A percentile compares a stretch with the other conserved stretches of the same genome.
phyloP scores from a whole-genome alignment of 92 coral and sea anemone genomes.

The Ricordea florida region DNA sequence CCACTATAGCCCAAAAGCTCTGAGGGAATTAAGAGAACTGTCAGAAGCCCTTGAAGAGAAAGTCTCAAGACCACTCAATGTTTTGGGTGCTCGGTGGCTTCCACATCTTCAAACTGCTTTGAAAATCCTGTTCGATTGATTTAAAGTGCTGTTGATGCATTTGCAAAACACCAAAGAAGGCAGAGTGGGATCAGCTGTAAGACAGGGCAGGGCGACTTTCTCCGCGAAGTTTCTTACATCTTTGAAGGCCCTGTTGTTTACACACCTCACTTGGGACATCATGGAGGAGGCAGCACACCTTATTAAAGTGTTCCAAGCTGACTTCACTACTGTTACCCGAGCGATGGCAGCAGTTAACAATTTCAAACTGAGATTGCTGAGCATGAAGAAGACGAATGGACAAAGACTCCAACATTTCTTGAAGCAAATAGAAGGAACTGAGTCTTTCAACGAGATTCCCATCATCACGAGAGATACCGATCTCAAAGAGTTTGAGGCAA shows the following conservation, averaged over 20 bases:
- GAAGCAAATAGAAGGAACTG: not conserved
- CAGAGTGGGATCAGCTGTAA: conserved; percentile 12
- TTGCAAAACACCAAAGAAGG: not conserved
- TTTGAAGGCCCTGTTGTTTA: conserved; percentile 5
- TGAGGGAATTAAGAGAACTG: conserved; percentile 21
- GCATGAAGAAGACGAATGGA: not conserved
- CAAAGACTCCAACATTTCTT: not conserved
- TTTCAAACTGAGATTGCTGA: not conserved
- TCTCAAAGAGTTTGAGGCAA: not conserved
- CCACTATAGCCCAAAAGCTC: not conserved
- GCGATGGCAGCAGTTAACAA: conserved; percentile 13
- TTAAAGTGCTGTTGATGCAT: conserved; percentile 1
- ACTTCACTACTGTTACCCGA: conserved; percentile 7
- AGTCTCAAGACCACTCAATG: conserved; percentile 28
- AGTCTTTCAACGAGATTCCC: conserved; percentile 5
- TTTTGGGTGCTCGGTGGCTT: conserved; percentile 32
- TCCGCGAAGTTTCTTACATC: conserved; percentile 6
- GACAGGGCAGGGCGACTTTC: conserved; percentile 8
- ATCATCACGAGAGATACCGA: not conserved
- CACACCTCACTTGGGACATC: conserved; percentile 13
- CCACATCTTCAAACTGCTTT: conserved; percentile 8
- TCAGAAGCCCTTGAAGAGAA: not conserved
- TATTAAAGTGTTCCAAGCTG: conserved; percentile 9
- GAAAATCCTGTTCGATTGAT: not conserved
- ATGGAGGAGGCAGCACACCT: conserved; percentile 22